These are phyloP conservation scores for Cheilosia vulpina DNA, from an alignment of 2,888 invertebrate species.

Conservation along the genomic window DNA sequence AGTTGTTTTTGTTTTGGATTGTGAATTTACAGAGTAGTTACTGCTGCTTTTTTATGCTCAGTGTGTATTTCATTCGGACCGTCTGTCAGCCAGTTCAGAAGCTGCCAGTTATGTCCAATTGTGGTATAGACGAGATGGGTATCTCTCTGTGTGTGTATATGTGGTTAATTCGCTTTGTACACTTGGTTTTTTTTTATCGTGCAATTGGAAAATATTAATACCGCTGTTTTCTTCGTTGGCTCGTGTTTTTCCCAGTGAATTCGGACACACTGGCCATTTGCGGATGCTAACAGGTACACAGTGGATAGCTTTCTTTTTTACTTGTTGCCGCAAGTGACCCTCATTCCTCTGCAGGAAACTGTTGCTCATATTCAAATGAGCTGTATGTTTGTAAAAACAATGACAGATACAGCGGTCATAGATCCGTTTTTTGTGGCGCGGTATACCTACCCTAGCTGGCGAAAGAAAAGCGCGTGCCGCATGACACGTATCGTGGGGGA, in stretches of 20 bases:
- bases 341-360: constrained; percentile 58
- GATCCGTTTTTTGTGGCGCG: not conserved
- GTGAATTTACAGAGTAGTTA: constrained; percentile 44
- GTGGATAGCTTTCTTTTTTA: constrained; percentile 51
- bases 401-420: constrained; percentile 4
- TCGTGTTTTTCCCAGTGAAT: constrained; percentile 24
- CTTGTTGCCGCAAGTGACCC: constrained; percentile 50
- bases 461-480: constrained; percentile 38
- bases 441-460: not conserved
- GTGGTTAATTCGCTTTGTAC: constrained; percentile 22
- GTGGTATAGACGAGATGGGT: constrained; percentile 14
- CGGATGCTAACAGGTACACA: constrained; percentile 48
- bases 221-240: constrained; percentile 32
- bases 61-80: constrained; percentile 15
- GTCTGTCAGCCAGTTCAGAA: constrained; percentile 34
- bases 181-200: not conserved
- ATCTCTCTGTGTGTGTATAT: constrained; percentile 2
- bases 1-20: constrained; percentile 10
- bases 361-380: constrained; percentile 59
- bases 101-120: constrained; percentile 33
- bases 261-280: constrained; percentile 41
- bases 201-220: constrained; percentile 41
- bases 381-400: not conserved
- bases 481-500: constrained; percentile 30
- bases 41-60: constrained; percentile 23